phyloP scores from a whole-genome alignment of 1,140 invertebrate species.

The Limonius californicus region DNA sequence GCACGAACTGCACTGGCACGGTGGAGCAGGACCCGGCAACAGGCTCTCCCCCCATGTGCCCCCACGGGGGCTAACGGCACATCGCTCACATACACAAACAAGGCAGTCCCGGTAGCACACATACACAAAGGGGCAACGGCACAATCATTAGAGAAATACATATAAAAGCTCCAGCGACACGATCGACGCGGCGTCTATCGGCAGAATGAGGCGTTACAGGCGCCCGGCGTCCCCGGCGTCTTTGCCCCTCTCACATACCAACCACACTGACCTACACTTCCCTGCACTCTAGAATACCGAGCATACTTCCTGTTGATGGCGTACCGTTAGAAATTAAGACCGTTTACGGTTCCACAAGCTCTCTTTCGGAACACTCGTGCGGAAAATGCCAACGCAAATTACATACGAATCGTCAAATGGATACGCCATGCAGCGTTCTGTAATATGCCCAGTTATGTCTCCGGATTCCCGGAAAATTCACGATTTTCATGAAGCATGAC shows the following conservation, averaged over 20 bases:
- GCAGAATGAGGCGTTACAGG: conserved; percentile 25
- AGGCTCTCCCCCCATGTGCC: conserved; percentile 8
- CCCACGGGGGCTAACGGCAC: not conserved
- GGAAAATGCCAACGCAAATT: conserved; percentile 6
- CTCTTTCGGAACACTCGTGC: not conserved
- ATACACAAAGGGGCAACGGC: conserved; percentile 6
- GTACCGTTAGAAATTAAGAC: conserved; percentile 15
- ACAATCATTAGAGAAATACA: conserved; percentile 10
- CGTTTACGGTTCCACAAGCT: conserved; percentile 12
- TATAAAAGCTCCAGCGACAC: conserved; percentile 7
- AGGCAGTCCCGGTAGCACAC: not conserved
- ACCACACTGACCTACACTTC: conserved; percentile 24
- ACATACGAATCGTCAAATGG: no score
- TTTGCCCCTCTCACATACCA: conserved; percentile 21
- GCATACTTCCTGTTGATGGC: not conserved
- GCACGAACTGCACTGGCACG: conserved; percentile 9
- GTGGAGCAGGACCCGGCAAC: not conserved
- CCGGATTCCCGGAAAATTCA: no score
- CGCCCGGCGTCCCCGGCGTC: conserved; percentile 27
- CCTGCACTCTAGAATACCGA: conserved; percentile 7
- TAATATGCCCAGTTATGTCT: no score
- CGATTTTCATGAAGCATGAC: no score
- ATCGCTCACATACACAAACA: conserved; percentile 12
- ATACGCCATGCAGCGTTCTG: no score
- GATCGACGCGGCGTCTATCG: conserved; percentile 22